phyloP scores from a whole-genome alignment of 92 coral and sea anemone species.

The Epizoanthus illoricatus region DNA sequence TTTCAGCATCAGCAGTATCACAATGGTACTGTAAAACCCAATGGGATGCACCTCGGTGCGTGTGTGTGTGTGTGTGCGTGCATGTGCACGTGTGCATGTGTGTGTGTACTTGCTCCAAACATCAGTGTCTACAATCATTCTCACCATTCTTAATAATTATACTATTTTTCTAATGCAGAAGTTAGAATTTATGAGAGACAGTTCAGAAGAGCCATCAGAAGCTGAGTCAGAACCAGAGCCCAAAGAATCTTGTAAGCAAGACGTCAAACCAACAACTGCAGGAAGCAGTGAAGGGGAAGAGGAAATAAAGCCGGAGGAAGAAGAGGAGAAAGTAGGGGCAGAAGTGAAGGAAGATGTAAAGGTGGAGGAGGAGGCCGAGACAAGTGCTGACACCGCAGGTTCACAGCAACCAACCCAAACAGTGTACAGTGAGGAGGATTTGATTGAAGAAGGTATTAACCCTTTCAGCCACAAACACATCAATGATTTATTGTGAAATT shows the following conservation, averaged over 20 bases:
- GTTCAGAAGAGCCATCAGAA: constrained; percentile 71
- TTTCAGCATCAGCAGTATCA: too few relatives aligned
- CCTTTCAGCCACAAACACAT: too few relatives aligned
- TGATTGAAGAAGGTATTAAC: constrained; percentile 74
- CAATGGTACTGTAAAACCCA: too few relatives aligned
- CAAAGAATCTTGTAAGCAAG: constrained; percentile 3
- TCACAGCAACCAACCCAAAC: constrained; percentile 20
- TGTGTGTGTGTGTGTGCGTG: too few relatives aligned
- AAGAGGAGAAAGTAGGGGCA: constrained; percentile 28
- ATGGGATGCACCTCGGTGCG: too few relatives aligned
- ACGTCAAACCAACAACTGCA: constrained; percentile 12
- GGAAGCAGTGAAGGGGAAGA: not conserved
- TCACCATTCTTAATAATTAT: not conserved
- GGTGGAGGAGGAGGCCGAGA: constrained; percentile 34
- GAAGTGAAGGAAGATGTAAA: constrained; percentile 54
- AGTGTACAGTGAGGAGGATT: constrained; percentile 88
- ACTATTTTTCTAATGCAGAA: constrained; percentile 39
- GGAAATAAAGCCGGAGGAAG: constrained; percentile 21
- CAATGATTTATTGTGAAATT: not conserved
- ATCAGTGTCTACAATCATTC: too few relatives aligned
- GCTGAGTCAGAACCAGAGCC: constrained; percentile 59
- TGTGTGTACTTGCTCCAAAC: too few relatives aligned
- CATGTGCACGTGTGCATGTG: too few relatives aligned
- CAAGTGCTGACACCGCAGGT: not conserved
- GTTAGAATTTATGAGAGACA: constrained; percentile 52